Conservation (phyloP, 92 coral and sea anemone genomes). For the Umimayanthus chanpuru region DNA sequence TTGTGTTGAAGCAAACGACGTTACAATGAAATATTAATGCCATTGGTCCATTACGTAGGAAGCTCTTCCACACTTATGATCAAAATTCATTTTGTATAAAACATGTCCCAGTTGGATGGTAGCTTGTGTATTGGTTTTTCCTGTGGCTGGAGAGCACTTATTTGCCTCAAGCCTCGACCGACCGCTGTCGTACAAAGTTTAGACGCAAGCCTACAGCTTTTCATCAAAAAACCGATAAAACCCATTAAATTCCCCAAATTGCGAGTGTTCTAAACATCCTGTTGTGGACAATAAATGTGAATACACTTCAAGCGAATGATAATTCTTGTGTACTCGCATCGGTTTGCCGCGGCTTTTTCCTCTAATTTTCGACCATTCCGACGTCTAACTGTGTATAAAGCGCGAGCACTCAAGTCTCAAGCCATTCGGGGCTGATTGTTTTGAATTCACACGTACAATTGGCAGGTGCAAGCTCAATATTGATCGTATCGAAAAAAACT, state of each 20-base stretch:
- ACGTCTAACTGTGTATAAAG: slow-evolving; percentile 31
- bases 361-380: background rate
- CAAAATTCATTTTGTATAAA: background rate
- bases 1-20: slow-evolving; percentile 5
- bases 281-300: slow-evolving; percentile 30
- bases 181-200: background rate
- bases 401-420: slow-evolving; percentile 12
- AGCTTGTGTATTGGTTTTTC: background rate
- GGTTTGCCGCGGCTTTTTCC: slow-evolving; percentile 7
- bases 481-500: slow-evolving; percentile 39
- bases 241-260: slow-evolving; percentile 31
- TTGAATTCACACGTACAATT: background rate
- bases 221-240: slow-evolving; percentile 26
- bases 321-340: background rate
- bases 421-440: slow-evolving; percentile 27
- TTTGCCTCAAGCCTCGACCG: slow-evolving; percentile 9
- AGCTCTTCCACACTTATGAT: slow-evolving; percentile 13
- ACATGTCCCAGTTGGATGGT: slow-evolving; percentile 10
- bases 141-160: background rate
- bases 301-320: slow-evolving; percentile 14
- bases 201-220: slow-evolving; percentile 2
- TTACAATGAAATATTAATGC: slow-evolving; percentile 43
- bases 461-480: slow-evolving; percentile 29
- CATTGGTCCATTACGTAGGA: slow-evolving; percentile 18
- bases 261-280: slow-evolving; percentile 36